Percentiles rank a stretch among this genome's conserved stretches.
Evolutionary conservation across 2,888 invertebrate genomes (phyloP).

Genomic region (Escarpia spicata): DNA sequence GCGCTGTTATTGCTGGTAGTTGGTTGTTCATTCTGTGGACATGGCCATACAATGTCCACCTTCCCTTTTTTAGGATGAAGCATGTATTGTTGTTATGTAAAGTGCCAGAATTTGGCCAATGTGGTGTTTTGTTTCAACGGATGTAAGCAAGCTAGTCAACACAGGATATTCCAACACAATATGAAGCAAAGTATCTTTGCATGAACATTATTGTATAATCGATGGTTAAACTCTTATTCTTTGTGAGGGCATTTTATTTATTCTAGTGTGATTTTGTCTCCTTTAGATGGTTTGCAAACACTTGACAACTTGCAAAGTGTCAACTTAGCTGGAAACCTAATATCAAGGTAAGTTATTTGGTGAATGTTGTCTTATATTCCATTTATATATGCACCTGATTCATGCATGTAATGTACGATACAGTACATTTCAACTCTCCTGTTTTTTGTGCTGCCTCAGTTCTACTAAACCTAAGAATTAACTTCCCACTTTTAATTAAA

Average conservation of each 20-base stretch:
- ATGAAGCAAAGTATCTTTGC: not conserved
- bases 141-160: no score
- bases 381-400: not conserved
- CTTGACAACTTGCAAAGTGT: slow-evolving; percentile 54
- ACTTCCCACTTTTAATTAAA: no score
- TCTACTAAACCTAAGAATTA: no score
- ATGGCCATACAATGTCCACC: no score
- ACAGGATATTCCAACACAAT: not conserved
- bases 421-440: no score
- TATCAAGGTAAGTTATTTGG: slow-evolving; percentile 50
- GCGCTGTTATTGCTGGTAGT: no score
- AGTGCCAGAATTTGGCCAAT: not conserved
- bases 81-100: not conserved
- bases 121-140: not conserved
- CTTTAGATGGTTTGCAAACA: slow-evolving; percentile 55
- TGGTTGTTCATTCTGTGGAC: no score
- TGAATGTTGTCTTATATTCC: not conserved
- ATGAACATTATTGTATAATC: not conserved
- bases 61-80: no score
- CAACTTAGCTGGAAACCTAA: slow-evolving; percentile 56
- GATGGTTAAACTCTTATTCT: no score
- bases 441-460: no score
- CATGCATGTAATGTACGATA: not conserved
- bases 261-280: not conserved
- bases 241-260: no score